Conservation (phyloP, 2,888 invertebrate genomes). For the Acanthoscelides obtectus region DNA sequence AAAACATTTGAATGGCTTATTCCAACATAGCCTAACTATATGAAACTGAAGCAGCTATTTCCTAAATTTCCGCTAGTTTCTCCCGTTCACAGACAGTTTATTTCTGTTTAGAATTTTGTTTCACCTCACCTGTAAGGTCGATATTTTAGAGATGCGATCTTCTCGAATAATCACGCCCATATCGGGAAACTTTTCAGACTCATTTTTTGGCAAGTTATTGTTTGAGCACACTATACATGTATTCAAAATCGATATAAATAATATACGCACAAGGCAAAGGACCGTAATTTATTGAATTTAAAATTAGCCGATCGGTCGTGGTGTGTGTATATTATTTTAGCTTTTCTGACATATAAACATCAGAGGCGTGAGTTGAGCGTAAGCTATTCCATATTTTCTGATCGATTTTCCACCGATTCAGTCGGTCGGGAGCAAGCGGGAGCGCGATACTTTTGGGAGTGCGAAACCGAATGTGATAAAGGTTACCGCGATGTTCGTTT, state of each 20-base stretch:
- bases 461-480: background rate
- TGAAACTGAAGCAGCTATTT: too few relatives aligned
- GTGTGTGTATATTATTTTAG: conserved; percentile 30
- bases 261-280: conserved; percentile 4
- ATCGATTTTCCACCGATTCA: background rate
- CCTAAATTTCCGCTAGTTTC: too few relatives aligned
- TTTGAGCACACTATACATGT: too few relatives aligned
- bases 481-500: background rate
- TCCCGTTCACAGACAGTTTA: too few relatives aligned
- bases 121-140: too few relatives aligned
- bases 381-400: conserved; percentile 2
- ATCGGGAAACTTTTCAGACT: too few relatives aligned
- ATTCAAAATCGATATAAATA: conserved; percentile 1
- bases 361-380: conserved; percentile 12
- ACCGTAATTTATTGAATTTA: conserved; percentile 14
- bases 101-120: too few relatives aligned
- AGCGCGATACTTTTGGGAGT: background rate
- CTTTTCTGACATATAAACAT: conserved; percentile 24
- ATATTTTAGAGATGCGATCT: too few relatives aligned
- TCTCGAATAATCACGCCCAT: too few relatives aligned
- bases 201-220: too few relatives aligned
- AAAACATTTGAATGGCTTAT: too few relatives aligned
- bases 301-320: conserved; percentile 8
- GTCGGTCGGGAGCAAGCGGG: background rate
- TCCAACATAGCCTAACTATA: too few relatives aligned